These are phyloP conservation scores for Cepphus grylle DNA, from an alignment of 2,113 vertebrate genomes.

Conservation along the genomic window DNA sequence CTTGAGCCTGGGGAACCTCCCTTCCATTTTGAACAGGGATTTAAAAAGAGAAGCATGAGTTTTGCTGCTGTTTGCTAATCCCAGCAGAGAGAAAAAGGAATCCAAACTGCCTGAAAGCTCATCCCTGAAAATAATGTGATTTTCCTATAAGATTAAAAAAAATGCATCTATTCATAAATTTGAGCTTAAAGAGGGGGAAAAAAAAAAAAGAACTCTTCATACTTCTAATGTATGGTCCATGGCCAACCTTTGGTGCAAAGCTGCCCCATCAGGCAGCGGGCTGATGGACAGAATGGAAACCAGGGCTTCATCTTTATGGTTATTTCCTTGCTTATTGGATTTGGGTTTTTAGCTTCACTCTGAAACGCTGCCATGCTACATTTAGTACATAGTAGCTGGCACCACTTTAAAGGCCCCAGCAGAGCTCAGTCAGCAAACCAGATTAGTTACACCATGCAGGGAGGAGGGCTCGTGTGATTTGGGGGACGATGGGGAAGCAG, in stretches of 20 bases:
- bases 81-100: neutral
- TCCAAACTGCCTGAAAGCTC: slow-evolving; percentile 27
- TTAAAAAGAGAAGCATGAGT: neutral
- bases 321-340: slow-evolving; percentile 61
- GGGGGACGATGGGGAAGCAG: neutral
- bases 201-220: neutral
- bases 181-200: neutral
- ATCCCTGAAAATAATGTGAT: slow-evolving; percentile 49
- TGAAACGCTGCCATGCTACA: slow-evolving; percentile 42
- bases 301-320: slow-evolving; percentile 24
- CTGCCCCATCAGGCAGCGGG: neutral
- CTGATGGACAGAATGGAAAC: slow-evolving; percentile 5
- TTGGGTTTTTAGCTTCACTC: slow-evolving; percentile 37
- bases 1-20: neutral
- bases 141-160: neutral
- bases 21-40: neutral
- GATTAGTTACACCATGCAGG: neutral
- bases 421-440: slow-evolving; percentile 51
- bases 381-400: slow-evolving; percentile 20
- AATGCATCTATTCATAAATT: slow-evolving; percentile 4
- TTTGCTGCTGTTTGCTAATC: slow-evolving; percentile 37
- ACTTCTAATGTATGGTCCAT: neutral
- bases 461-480: neutral
- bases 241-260: slow-evolving; percentile 31
- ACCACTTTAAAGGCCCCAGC: slow-evolving; percentile 47